phyloP scores from a whole-genome alignment of 2,797 vertebrate genomes.

The Glossophaga mutica region DNA sequence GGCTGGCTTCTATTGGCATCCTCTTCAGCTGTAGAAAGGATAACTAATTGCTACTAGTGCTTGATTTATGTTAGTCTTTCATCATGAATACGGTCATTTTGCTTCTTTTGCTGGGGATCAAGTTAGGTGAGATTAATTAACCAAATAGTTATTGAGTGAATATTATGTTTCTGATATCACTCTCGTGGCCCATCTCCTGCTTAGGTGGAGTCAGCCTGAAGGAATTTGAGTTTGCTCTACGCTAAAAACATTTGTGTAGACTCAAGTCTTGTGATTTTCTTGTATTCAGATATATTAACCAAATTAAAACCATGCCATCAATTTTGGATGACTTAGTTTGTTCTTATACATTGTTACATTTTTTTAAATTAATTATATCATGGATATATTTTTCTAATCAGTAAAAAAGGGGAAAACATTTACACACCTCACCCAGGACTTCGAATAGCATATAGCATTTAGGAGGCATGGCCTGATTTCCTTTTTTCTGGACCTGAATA shows the following conservation, averaged over 20 bases:
- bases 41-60: background rate
- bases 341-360: background rate
- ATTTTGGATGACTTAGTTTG: background rate
- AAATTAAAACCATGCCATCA: conserved; percentile 4
- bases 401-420: background rate
- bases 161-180: background rate
- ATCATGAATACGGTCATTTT: background rate
- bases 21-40: background rate
- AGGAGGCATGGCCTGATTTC: background rate
- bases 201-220: background rate
- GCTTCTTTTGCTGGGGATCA: background rate
- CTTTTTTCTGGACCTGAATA: background rate
- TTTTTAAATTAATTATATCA: conserved; percentile 27
- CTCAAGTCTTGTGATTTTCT: conserved; percentile 24
- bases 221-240: background rate
- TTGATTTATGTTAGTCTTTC: background rate
- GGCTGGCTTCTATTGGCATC: background rate
- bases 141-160: background rate
- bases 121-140: conserved; percentile 26
- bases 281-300: background rate
- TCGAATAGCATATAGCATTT: background rate
- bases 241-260: background rate
- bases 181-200: background rate
- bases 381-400: background rate
- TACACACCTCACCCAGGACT: background rate